Conservation (phyloP, 2,888 invertebrate genomes). For the Tipula helvola region DNA sequence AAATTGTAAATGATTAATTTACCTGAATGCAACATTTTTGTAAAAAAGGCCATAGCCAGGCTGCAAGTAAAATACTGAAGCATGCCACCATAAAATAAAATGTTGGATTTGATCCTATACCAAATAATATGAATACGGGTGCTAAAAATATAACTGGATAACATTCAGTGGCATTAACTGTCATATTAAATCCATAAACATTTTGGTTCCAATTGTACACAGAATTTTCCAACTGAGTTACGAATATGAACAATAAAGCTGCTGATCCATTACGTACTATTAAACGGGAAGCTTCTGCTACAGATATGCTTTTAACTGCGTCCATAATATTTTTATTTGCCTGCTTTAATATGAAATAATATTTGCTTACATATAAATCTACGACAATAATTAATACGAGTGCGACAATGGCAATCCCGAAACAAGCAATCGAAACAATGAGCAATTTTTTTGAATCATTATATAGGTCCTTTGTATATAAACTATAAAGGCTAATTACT, state of each 20-base stretch:
- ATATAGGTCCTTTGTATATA: not conserved
- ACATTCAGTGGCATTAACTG: not conserved
- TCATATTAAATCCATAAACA: not conserved
- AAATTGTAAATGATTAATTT: not conserved
- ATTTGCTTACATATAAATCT: not conserved
- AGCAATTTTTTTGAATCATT: not conserved
- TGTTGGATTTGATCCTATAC: not conserved
- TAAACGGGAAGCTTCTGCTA: not conserved
- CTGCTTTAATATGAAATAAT: not conserved
- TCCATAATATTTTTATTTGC: too few species aligned
- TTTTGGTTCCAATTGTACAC: not conserved
- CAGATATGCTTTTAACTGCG: not conserved
- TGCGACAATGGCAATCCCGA: not conserved
- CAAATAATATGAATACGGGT: not conserved
- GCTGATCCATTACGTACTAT: not conserved
- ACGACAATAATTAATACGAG: not conserved
- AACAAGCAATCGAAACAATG: not conserved
- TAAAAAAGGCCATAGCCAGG: not conserved
- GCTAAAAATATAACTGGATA: not conserved
- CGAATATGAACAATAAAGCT: not conserved
- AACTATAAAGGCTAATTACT: not conserved
- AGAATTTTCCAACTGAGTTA: not conserved
- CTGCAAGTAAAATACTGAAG: not conserved
- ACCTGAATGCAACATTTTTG: not conserved
- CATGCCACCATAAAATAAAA: not conserved